phyloP scores from a whole-genome alignment of 2,113 vertebrate species.

The Ammodytes marinus region DNA sequence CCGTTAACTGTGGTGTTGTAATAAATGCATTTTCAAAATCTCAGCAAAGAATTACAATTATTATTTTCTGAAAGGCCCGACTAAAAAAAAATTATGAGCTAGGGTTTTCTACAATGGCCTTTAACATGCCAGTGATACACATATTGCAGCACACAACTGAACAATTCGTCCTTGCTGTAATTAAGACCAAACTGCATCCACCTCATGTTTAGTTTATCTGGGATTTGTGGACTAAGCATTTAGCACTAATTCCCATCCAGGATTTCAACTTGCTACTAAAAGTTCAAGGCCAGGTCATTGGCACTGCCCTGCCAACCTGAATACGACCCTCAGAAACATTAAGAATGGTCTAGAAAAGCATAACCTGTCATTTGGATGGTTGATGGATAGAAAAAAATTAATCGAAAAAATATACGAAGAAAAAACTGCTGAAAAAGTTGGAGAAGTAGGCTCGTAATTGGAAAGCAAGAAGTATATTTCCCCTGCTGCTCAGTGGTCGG shows the following conservation, averaged over 20 bases:
- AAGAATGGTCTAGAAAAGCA: not conserved
- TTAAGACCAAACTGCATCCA: constrained; percentile 3
- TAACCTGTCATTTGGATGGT: not conserved
- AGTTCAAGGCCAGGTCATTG: constrained; percentile 35
- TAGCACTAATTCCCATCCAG: constrained; percentile 30
- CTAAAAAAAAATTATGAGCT: not conserved
- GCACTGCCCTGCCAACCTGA: not conserved
- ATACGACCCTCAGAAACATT: not conserved
- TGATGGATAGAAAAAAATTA: not conserved
- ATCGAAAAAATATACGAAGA: too few relatives aligned
- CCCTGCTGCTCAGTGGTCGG: not conserved
- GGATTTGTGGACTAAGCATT: constrained; percentile 39
- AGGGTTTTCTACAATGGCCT: not conserved
- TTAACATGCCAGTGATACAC: not conserved
- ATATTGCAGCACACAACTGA: not conserved
- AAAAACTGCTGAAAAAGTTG: not conserved
- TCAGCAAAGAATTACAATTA: too few relatives aligned
- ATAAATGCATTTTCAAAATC: too few relatives aligned
- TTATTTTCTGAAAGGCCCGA: too few relatives aligned
- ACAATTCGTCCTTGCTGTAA: not conserved
- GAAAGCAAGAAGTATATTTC: not conserved
- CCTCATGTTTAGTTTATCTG: constrained; percentile 37
- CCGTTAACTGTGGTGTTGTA: too few relatives aligned
- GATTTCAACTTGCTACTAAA: constrained; percentile 26
- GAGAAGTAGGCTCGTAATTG: not conserved